Conservation (phyloP, 2,888 invertebrate genomes). For the Leptinotarsa tumamoca region DNA sequence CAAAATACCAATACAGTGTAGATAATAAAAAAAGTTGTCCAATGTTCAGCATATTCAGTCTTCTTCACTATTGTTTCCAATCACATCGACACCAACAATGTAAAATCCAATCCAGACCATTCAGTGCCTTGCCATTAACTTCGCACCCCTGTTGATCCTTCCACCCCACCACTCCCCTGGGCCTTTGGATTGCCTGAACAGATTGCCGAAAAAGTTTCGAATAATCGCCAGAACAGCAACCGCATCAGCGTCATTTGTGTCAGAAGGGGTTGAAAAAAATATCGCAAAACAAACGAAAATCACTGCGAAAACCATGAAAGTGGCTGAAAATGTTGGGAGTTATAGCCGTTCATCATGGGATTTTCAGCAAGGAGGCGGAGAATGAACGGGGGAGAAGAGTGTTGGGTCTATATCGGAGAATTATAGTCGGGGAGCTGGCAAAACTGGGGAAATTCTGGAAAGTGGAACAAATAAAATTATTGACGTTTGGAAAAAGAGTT, state of each 20-base stretch:
- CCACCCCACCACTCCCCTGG: neutral
- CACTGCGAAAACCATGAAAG: constrained; percentile 50
- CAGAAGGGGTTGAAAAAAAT: constrained; percentile 44
- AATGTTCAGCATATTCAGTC: too few species aligned
- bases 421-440: constrained; percentile 26
- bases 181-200: neutral
- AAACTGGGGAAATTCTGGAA: neutral
- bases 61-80: too few species aligned
- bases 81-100: too few species aligned
- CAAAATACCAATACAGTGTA: too few species aligned
- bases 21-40: too few species aligned
- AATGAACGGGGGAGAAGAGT: constrained; percentile 30
- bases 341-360: constrained; percentile 54
- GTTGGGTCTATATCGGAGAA: constrained; percentile 26
- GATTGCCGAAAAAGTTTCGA: constrained; percentile 26
- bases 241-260: constrained; percentile 41
- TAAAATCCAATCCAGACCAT: too few species aligned
- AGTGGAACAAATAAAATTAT: too few species aligned
- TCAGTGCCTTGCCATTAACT: neutral
- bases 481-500: too few species aligned
- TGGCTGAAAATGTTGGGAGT: constrained; percentile 52
- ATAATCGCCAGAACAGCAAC: constrained; percentile 32
- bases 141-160: neutral
- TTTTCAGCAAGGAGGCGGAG: constrained; percentile 44
- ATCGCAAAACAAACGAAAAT: constrained; percentile 52